phyloP scores from a whole-genome alignment of 1,140 invertebrate genomes.

The Drosophila setifemur region DNA sequence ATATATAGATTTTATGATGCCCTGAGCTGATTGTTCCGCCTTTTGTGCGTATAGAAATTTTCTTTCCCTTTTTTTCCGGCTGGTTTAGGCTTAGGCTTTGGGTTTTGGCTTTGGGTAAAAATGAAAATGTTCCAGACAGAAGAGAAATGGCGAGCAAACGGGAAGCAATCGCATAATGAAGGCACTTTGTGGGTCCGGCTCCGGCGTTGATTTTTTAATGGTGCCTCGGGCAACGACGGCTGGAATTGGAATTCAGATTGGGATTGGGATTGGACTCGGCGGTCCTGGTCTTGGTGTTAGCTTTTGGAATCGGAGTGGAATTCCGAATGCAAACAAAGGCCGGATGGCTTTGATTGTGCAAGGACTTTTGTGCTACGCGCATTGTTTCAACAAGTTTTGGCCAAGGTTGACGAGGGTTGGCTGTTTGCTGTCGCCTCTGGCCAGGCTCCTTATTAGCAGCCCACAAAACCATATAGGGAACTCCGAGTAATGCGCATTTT shows the following conservation, averaged over 20 bases:
- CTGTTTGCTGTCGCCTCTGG: slow-evolving; percentile 16
- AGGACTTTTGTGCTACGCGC: slow-evolving; percentile 33
- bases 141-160: not conserved
- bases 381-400: slow-evolving; percentile 66
- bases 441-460: slow-evolving; percentile 29
- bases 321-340: slow-evolving; percentile 66
- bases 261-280: slow-evolving; percentile 8
- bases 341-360: slow-evolving; percentile 65
- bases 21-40: slow-evolving; percentile 63
- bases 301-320: not conserved
- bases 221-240: slow-evolving; percentile 21
- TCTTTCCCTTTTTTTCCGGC: not conserved
- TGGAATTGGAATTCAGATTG: slow-evolving; percentile 39
- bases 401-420: slow-evolving; percentile 21
- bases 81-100: no score
- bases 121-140: slow-evolving; percentile 54
- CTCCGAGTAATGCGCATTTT: slow-evolving; percentile 52
- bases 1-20: slow-evolving; percentile 63
- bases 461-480: slow-evolving; percentile 37
- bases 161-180: slow-evolving; percentile 65
- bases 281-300: not conserved
- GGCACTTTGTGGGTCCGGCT: slow-evolving; percentile 54
- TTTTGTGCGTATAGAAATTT: slow-evolving; percentile 48
- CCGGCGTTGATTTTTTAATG: slow-evolving; percentile 76
- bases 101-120: slow-evolving; percentile 20